phyloP scores from a whole-genome alignment of 2,797 vertebrate species.

The Iguana delicatissima region DNA sequence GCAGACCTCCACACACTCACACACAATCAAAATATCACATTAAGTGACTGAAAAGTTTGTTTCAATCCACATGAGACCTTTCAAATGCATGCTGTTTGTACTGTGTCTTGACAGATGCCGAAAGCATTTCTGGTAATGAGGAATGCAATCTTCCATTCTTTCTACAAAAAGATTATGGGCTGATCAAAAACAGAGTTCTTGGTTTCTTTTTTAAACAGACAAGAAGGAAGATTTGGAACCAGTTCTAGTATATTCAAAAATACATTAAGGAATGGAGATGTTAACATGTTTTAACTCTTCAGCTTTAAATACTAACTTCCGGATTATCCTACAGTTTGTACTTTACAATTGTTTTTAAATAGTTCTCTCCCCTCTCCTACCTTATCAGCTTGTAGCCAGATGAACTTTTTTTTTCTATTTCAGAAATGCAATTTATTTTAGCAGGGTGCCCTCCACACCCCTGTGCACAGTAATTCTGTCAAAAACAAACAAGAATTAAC shows the following conservation, averaged over 20 bases:
- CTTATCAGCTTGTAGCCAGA: constrained; percentile 44
- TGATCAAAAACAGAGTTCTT: background rate
- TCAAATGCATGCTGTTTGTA: background rate
- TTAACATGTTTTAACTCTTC: background rate
- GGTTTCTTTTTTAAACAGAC: background rate
- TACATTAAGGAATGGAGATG: background rate
- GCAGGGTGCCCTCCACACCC: constrained; percentile 38
- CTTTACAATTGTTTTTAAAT: constrained; percentile 37
- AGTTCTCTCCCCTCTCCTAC: background rate
- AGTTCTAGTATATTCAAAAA: background rate
- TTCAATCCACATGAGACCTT: background rate
- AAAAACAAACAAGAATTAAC: constrained; percentile 44
- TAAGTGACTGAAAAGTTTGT: background rate
- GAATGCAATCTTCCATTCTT: background rate
- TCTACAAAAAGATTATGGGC: background rate
- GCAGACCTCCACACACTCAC: background rate
- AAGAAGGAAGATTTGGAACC: background rate
- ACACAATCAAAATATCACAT: background rate
- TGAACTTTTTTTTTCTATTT: constrained; percentile 18
- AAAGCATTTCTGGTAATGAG: background rate
- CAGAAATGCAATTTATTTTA: constrained; percentile 32
- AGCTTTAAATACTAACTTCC: constrained; percentile 6
- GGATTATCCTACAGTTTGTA: background rate
- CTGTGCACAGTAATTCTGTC: constrained; percentile 30
- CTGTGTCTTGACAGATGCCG: background rate